These are phyloP conservation scores for Ypsolopha sequella DNA, from an alignment of 2,888 invertebrate species.

Conservation along the genomic window DNA sequence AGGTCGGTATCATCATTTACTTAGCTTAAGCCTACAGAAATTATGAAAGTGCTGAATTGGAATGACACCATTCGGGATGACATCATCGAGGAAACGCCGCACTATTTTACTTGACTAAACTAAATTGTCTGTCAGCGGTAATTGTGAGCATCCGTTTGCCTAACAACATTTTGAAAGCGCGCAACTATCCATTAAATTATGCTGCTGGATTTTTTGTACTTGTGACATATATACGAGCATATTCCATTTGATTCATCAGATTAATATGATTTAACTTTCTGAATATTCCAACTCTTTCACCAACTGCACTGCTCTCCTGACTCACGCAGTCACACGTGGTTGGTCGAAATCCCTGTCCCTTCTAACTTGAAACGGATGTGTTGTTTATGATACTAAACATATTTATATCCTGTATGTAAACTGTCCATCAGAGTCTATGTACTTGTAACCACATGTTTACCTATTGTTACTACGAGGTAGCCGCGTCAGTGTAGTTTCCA, in stretches of 20 bases:
- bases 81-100: slow-evolving; percentile 36
- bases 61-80: slow-evolving; percentile 17
- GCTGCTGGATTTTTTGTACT: too few relatives aligned
- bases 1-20: too few relatives aligned
- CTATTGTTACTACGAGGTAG: not conserved
- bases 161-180: slow-evolving; percentile 9
- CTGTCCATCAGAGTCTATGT: slow-evolving; percentile 1
- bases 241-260: too few relatives aligned
- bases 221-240: too few relatives aligned
- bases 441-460: slow-evolving; percentile 4
- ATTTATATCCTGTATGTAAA: slow-evolving; percentile 2
- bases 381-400: slow-evolving; percentile 5
- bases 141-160: slow-evolving; percentile 19
- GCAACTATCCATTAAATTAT: too few relatives aligned
- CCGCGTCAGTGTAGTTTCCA: not conserved
- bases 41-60: not conserved
- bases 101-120: slow-evolving; percentile 4
- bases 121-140: slow-evolving; percentile 22
- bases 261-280: too few relatives aligned
- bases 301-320: too few relatives aligned
- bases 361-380: slow-evolving; percentile 1
- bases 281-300: too few relatives aligned
- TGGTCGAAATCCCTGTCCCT: too few relatives aligned
- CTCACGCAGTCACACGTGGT: too few relatives aligned
- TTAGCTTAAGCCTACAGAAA: too few relatives aligned